Conservation (phyloP, 2,797 vertebrate genomes). For the Urophycis tenuis region DNA sequence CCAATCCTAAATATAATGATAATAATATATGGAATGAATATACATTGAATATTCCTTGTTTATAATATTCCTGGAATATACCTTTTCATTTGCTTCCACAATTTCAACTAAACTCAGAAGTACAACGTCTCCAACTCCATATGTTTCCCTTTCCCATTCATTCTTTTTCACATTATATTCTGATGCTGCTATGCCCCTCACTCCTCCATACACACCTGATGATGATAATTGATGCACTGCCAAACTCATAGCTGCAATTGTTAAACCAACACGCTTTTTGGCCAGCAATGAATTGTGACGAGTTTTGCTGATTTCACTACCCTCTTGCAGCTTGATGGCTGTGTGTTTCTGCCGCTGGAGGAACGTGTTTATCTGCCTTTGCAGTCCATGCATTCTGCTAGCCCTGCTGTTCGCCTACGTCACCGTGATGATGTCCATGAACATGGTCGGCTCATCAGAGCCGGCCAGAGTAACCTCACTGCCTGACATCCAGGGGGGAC, state of each 20-base stretch:
- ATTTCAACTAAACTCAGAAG: no score
- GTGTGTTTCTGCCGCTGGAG: conserved; percentile 29
- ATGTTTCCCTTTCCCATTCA: not conserved
- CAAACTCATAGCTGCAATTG: not conserved
- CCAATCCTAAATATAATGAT: no score
- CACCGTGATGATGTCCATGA: conserved; percentile 3
- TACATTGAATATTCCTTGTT: no score
- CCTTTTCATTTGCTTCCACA: no score
- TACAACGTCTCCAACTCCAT: not conserved
- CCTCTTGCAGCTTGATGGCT: conserved; percentile 59
- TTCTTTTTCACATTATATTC: not conserved
- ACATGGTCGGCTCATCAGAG: conserved; percentile 3
- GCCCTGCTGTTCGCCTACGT: conserved; percentile 40
- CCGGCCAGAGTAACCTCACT: conserved; percentile 4
- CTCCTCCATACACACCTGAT: not conserved
- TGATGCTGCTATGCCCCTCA: not conserved
- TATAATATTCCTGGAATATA: no score
- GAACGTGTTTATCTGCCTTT: conserved; percentile 47
- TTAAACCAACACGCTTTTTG: not conserved
- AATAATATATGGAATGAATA: no score
- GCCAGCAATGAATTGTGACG: no score
- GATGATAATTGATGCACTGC: no score
- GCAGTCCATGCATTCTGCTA: conserved; percentile 44
- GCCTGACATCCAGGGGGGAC: conserved; percentile 45
- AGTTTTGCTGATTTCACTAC: not conserved